Percentiles rank a stretch among this genome's conserved stretches.
Evolutionary conservation across 2,113 vertebrate genomes (phyloP).

Genomic region (Gopherus evgoodei): DNA sequence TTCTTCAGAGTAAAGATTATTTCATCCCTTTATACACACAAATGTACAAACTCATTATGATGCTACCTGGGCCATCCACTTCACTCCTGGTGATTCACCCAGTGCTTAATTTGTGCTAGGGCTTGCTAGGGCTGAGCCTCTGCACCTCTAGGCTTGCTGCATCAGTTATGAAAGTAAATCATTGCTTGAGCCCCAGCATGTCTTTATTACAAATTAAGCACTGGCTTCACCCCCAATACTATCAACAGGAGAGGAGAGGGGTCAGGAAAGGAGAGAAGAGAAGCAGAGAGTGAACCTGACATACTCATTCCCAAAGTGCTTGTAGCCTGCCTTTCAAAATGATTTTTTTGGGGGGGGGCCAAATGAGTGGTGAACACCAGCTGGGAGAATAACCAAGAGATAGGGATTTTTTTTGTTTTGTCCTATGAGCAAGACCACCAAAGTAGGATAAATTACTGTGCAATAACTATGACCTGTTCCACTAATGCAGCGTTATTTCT

Average conservation of each 20-base stretch:
- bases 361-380: neutral
- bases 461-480: neutral
- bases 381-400: neutral
- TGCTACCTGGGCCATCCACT: neutral
- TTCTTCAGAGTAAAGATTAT: neutral
- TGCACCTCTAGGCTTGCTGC: too few species aligned
- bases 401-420: neutral
- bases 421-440: neutral
- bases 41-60: neutral
- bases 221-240: too few species aligned
- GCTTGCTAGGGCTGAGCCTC: too few species aligned
- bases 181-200: too few species aligned
- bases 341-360: too few species aligned
- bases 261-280: neutral
- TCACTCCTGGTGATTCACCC: neutral
- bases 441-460: neutral
- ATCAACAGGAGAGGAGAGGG: neutral
- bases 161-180: too few species aligned
- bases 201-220: too few species aligned
- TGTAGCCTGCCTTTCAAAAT: neutral
- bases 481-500: neutral
- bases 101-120: neutral
- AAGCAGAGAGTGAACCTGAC: too few species aligned
- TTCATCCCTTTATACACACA: neutral
- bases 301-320: neutral